Evolutionary conservation across 2,888 invertebrate genomes (phyloP).

Genomic region (Perizoma flavofasciatum): DNA sequence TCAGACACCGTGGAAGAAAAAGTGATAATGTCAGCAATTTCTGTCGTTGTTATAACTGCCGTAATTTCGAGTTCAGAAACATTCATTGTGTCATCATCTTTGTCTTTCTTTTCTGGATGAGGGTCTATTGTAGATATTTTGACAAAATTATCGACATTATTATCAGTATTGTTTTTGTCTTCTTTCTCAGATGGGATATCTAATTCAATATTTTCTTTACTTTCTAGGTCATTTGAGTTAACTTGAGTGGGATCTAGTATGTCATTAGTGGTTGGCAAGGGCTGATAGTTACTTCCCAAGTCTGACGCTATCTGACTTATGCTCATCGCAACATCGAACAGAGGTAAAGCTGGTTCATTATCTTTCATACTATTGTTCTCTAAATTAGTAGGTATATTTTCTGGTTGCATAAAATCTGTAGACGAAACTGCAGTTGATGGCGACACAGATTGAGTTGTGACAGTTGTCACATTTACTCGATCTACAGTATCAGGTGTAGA

Average conservation of each 20-base stretch:
- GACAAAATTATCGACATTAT: conserved; percentile 59
- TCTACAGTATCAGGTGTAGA: conserved; percentile 50
- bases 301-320: conserved; percentile 81
- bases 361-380: conserved; percentile 37
- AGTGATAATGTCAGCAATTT: conserved; percentile 42
- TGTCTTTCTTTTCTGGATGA: conserved; percentile 44
- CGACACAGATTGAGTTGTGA: conserved; percentile 75
- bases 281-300: conserved; percentile 65
- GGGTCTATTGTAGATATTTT: conserved; percentile 74
- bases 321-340: conserved; percentile 77
- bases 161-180: conserved; percentile 35
- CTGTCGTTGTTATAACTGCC: conserved; percentile 38
- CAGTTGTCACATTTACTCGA: conserved; percentile 64
- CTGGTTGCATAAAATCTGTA: conserved; percentile 57
- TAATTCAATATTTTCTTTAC: conserved; percentile 73
- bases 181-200: conserved; percentile 61
- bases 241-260: conserved; percentile 61
- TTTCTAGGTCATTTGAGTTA: conserved; percentile 61
- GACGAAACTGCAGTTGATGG: conserved; percentile 68
- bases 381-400: conserved; percentile 38
- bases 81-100: conserved; percentile 28
- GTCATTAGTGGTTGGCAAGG: conserved; percentile 64
- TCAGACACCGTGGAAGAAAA: conserved; percentile 41
- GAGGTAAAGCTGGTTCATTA: conserved; percentile 52
- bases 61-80: conserved; percentile 30